phyloP scores from a whole-genome alignment of 2,797 vertebrate genomes.

The Molossus alvarezi region DNA sequence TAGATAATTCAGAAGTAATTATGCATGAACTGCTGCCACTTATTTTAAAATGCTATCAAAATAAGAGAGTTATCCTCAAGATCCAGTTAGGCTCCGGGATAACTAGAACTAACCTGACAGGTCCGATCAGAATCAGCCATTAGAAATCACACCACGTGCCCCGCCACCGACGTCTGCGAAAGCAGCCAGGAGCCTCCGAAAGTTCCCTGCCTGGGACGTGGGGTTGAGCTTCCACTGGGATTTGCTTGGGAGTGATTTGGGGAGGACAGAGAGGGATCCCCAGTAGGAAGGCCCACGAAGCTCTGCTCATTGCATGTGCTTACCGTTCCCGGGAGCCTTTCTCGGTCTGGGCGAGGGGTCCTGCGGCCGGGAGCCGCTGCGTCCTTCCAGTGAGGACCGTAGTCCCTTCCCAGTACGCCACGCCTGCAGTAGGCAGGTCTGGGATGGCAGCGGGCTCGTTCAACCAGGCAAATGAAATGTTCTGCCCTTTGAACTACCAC shows the following conservation, averaged over 20 bases:
- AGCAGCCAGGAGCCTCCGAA: background rate
- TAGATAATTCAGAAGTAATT: conserved; percentile 91
- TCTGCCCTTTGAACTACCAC: background rate
- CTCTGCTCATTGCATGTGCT: accelerated
- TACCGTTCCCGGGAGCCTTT: background rate
- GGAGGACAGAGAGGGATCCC: background rate
- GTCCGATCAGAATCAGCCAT: conserved; percentile 71
- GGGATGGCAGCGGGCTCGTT: background rate
- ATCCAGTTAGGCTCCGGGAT: conserved; percentile 74
- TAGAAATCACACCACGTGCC: background rate
- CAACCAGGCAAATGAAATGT: conserved; percentile 1
- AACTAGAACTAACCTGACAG: conserved; percentile 26
- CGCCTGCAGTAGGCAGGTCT: background rate
- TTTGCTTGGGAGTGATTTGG: background rate
- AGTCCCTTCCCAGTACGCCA: background rate
- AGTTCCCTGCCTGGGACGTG: background rate
- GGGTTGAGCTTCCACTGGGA: background rate
- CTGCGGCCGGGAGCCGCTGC: background rate
- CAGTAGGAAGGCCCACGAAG: background rate
- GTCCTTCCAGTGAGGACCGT: accelerated
- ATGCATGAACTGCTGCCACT: conserved; percentile 90
- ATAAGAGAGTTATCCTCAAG: conserved; percentile 85
- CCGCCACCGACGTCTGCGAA: background rate
- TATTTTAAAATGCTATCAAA: conserved; percentile 89
- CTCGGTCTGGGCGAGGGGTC: background rate